Evolutionary conservation across 2,888 invertebrate genomes (phyloP), one percentile per base, ranked within the genome.

Genomic region (Spodoptera exigua): DNA sequence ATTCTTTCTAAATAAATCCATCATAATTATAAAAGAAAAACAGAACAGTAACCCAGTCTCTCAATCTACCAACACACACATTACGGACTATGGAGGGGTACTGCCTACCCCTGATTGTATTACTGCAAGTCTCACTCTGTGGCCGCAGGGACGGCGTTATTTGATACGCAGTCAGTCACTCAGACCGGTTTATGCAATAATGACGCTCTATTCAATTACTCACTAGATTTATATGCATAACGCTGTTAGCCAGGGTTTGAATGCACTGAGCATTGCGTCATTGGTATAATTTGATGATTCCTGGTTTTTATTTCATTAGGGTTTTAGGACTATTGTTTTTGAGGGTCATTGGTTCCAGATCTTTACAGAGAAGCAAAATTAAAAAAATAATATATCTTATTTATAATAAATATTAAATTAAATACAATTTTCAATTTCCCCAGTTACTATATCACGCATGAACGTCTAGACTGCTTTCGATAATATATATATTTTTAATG

Each of bases 121-220:
- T 73, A 76, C 65, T 66, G 70, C 70, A 71, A 66, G 61, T 69
- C 61, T 59, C 62, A 43, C 48, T 45, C 75, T 17, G 60, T 46
- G 60, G 60, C 64, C 62, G 46, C 45, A 61, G 76, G 76, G 73
- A 75, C 48, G 46, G 16, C 13, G 66, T 58, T 64, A 69, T 67
- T 62, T 59, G 75, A 75, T 70, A 62, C 60, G 60, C 47, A 67
- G 54, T 56, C 60, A 72, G 70, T 67, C 73, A 72, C 69, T 67
- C 61, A 60, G 64, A 70, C 62, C 58, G 56, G 56, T 64, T 67
- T 64, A 70, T 75, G 73, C 57, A 72, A 75, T 64, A 64, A 61
- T 69, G 53, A 56, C 21, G 55, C 17, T 32, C 55, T 60, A 75
- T 65, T 57, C 10, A 70, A 64, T 75, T 67, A 63, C 43, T 21